Conservation (phyloP, 2,797 vertebrate species). For the Acridotheres tristis region DNA sequence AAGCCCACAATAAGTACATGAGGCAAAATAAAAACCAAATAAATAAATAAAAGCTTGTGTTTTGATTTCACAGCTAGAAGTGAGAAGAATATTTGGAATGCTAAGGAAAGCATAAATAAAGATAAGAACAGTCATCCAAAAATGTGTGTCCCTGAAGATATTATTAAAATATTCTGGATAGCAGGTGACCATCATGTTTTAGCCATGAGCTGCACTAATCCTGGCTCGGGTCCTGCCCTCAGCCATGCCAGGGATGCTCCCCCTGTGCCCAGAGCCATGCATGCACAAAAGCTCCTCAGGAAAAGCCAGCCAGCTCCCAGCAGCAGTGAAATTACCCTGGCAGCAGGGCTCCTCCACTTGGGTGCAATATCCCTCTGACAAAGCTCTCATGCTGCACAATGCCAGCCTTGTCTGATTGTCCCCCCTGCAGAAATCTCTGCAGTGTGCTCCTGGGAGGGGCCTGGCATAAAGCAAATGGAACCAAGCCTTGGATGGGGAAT, state of each 20-base stretch:
- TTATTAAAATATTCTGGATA: constrained; percentile 6
- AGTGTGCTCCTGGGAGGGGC: not conserved
- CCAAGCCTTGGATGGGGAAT: not conserved
- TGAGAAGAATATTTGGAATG: not conserved
- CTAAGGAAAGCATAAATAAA: constrained; percentile 16
- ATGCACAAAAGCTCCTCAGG: not conserved
- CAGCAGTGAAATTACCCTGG: not conserved
- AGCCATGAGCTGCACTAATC: not conserved
- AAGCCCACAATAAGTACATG: not conserved
- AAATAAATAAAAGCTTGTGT: not conserved
- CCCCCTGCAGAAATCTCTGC: not conserved
- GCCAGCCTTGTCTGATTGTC: not conserved
- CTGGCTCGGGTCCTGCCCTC: not conserved
- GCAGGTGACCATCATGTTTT: not conserved
- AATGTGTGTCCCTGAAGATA: not conserved
- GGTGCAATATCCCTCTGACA: not conserved
- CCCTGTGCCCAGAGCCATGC: not conserved
- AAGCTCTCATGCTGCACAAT: not conserved
- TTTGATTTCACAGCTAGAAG: not conserved
- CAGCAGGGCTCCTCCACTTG: not conserved
- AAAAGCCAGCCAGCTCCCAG: not conserved
- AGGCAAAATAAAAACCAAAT: not conserved
- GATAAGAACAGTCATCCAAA: not conserved
- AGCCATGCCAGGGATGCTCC: not conserved
- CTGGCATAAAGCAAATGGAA: constrained; percentile 4